Evolutionary conservation across 2,113 vertebrate genomes (phyloP), one percentile per base, ranked within the genome.

Genomic region (Phrynosoma blainvillii): DNA sequence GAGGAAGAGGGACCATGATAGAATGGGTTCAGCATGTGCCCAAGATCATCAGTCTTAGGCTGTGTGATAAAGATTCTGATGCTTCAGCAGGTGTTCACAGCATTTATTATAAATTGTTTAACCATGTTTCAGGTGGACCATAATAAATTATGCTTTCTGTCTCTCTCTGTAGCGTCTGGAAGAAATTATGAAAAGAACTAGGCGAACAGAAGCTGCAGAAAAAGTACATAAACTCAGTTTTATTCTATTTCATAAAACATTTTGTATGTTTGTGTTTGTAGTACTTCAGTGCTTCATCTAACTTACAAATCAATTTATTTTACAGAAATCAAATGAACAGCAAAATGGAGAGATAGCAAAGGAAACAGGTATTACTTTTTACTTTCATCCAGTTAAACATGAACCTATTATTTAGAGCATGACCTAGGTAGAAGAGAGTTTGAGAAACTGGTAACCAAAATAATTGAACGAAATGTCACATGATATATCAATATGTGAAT

Each of bases 101-200:
- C 18, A 40, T 40, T 21, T 85, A 62, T 21, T 77, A 47, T 85
- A n/a, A 77, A 66, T 13, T 42, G 59, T 85, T 7, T 21, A 32
- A 30, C 30, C 52, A 30, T 25, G 8, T 59, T 56, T 27, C 77
- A 85, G 83, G 84, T 59, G 74, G 71, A 16, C 40, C 76, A 27
- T 30, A 88, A 88, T 70, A 88, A 7, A 1, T 74, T 74, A 79
- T 30, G 30, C 27, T 30, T 30, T 11, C 68, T 89, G 87, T 87
- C 85, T 90, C 8, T 13, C 36, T 80, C 91, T 88, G 16, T 89
- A 99, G 99, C 97, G 98, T 84, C 97, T 99, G 89, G 99, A 99
- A 85, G 98, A 99, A 95, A 99, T 99, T 90, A 99, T 99, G 99
- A 99, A 98, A 96, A 98, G 99, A 95, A 99, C 99, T 27, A 98